phyloP scores from a whole-genome alignment of 1,140 invertebrate genomes.

The Matsumurasca onukii region DNA sequence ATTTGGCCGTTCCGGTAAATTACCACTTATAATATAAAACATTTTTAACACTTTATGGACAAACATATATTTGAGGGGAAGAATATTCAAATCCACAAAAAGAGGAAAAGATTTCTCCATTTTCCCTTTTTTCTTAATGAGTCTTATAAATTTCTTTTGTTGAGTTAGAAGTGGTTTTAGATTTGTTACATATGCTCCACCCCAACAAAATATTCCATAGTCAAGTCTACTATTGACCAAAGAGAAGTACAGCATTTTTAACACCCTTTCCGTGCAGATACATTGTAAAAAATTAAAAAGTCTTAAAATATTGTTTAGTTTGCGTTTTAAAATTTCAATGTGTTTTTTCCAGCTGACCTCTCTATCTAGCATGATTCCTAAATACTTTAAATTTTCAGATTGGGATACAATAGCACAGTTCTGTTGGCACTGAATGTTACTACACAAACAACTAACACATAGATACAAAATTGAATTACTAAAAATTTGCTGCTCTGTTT shows the following conservation, averaged over 20 bases:
- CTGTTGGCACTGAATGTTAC: background rate
- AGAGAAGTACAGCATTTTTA: slow-evolving; percentile 14
- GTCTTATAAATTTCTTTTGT: background rate
- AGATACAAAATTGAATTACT: background rate
- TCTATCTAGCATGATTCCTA: background rate
- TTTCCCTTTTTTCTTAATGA: background rate
- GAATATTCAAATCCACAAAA: background rate
- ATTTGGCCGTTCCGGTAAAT: background rate
- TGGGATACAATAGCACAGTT: background rate
- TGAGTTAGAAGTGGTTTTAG: slow-evolving; percentile 5
- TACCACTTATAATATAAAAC: background rate
- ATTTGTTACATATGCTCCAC: background rate
- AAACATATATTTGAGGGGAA: background rate
- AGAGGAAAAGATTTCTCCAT: slow-evolving; percentile 1
- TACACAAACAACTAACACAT: slow-evolving; percentile 5
- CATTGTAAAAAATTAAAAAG: slow-evolving; percentile 8
- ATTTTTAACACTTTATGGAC: background rate
- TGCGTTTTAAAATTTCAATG: background rate
- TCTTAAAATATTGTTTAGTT: slow-evolving; percentile 8
- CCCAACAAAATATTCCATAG: slow-evolving; percentile 10
- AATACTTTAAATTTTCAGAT: background rate
- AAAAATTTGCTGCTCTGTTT: slow-evolving; percentile 4
- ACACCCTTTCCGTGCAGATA: background rate
- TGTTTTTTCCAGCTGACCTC: slow-evolving; percentile 9
- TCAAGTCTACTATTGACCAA: slow-evolving; percentile 4